phyloP scores from a whole-genome alignment of 2,888 invertebrate species.

The Apamea monoglypha region DNA sequence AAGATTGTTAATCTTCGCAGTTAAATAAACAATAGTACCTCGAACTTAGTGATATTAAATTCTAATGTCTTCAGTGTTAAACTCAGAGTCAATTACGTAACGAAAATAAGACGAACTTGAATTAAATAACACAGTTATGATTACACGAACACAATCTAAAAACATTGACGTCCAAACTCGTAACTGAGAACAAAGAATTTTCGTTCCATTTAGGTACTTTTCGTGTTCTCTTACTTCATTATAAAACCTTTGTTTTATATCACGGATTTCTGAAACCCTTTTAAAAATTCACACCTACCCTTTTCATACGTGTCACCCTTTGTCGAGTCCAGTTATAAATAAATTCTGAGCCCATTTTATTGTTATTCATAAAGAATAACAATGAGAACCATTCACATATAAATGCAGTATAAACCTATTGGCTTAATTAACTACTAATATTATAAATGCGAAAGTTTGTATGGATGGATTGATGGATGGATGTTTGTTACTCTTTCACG shows the following conservation, averaged over 20 bases:
- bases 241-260: conserved; percentile 67
- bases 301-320: conserved; percentile 66
- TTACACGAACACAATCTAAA: conserved; percentile 59
- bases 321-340: conserved; percentile 61
- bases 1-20: conserved; percentile 28
- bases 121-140: conserved; percentile 63
- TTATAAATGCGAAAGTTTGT: too few species aligned
- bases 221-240: conserved; percentile 61
- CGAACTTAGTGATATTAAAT: conserved; percentile 44
- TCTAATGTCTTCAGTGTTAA: conserved; percentile 61
- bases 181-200: conserved; percentile 60
- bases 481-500: too few species aligned
- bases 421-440: too few species aligned
- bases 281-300: conserved; percentile 68
- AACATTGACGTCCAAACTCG: conserved; percentile 51
- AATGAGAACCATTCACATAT: conserved; percentile 32
- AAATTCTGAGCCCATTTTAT: conserved; percentile 63
- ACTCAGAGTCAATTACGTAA: conserved; percentile 72
- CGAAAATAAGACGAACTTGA: conserved; percentile 70
- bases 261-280: conserved; percentile 65
- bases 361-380: conserved; percentile 43
- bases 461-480: too few species aligned
- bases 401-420: background rate
- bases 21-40: conserved; percentile 43
- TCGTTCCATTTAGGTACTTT: conserved; percentile 62